These are phyloP conservation scores for Drosophila pandora DNA, from an alignment of 1,140 invertebrate species.

Conservation along the genomic window DNA sequence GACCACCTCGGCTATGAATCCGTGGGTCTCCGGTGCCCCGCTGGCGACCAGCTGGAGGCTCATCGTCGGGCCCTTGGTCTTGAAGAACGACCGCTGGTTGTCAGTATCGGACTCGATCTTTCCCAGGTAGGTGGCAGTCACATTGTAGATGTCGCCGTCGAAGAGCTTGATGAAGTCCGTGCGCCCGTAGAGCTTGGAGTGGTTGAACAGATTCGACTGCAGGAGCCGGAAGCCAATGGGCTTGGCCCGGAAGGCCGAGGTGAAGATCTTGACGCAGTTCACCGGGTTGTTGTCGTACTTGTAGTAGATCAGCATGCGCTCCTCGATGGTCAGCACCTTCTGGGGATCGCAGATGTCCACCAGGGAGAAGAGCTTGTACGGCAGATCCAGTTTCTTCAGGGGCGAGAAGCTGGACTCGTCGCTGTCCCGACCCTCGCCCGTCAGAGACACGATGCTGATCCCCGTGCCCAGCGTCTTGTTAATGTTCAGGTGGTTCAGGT, in stretches of 20 bases:
- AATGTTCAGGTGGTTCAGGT: conserved; percentile 89
- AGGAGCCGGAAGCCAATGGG: conserved; percentile 95
- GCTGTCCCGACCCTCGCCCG: conserved; percentile 95
- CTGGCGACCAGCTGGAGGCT: conserved; percentile 97
- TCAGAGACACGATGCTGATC: conserved; percentile 94
- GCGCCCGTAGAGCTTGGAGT: conserved; percentile 90
- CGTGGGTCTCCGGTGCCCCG: conserved; percentile 95
- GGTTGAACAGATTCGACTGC: conserved; percentile 97
- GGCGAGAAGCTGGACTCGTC: conserved; percentile 94
- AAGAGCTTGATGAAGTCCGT: conserved; percentile 94
- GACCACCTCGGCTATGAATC: conserved; percentile 98
- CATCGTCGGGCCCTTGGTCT: conserved; percentile 90
- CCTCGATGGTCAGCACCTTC: conserved; percentile 95
- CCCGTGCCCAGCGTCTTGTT: conserved; percentile 94
- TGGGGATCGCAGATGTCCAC: conserved; percentile 98
- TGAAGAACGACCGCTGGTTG: conserved; percentile 90
- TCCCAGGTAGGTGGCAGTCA: conserved; percentile 89
- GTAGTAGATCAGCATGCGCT: conserved; percentile 96
- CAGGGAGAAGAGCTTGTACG: conserved; percentile 97
- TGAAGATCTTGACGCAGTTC: conserved; percentile 99
- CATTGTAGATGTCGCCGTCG: conserved; percentile 96
- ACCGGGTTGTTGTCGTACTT: conserved; percentile 98
- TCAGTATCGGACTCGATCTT: conserved; percentile 89
- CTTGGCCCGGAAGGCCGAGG: conserved; percentile 91
- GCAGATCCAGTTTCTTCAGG: conserved; percentile 92